These are phyloP conservation scores for Drosophila melanosoma DNA, from an alignment of 2,888 invertebrate species.

Conservation along the genomic window DNA sequence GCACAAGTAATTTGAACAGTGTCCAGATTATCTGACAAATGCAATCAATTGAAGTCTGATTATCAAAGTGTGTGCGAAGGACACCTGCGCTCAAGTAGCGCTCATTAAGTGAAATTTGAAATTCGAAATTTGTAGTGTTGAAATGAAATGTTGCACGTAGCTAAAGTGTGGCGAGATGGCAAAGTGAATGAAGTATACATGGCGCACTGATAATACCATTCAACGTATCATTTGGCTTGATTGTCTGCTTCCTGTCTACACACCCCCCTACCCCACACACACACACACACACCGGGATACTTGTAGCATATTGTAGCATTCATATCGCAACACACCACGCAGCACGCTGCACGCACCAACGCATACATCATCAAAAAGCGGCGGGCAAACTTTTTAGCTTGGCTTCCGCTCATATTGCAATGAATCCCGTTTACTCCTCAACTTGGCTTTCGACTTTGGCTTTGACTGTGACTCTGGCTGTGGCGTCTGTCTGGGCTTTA, in stretches of 20 bases:
- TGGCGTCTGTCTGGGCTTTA: conserved; percentile 18
- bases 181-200: conserved; percentile 7
- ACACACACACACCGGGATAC: conserved; percentile 19
- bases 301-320: conserved; percentile 51
- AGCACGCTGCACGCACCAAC: conserved; percentile 17
- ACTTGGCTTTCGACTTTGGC: conserved; percentile 9
- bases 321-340: conserved; percentile 35
- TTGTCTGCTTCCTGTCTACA: conserved; percentile 69
- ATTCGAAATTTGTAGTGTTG: neutral
- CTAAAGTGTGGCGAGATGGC: conserved; percentile 5
- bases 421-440: conserved; percentile 18
- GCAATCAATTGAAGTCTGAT: conserved; percentile 13
- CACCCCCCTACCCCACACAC: conserved; percentile 19
- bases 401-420: conserved; percentile 54
- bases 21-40: neutral
- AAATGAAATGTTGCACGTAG: neutral
- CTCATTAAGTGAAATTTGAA: conserved; percentile 31
- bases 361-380: conserved; percentile 51
- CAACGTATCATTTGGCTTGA: conserved; percentile 68
- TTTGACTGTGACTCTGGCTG: neutral
- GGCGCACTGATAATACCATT: conserved; percentile 46
- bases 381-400: conserved; percentile 53
- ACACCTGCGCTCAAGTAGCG: conserved; percentile 39
- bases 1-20: neutral
- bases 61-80: conserved; percentile 7